Evolutionary conservation across 2,888 invertebrate genomes (phyloP).

Genomic region (Melanostoma scalare): DNA sequence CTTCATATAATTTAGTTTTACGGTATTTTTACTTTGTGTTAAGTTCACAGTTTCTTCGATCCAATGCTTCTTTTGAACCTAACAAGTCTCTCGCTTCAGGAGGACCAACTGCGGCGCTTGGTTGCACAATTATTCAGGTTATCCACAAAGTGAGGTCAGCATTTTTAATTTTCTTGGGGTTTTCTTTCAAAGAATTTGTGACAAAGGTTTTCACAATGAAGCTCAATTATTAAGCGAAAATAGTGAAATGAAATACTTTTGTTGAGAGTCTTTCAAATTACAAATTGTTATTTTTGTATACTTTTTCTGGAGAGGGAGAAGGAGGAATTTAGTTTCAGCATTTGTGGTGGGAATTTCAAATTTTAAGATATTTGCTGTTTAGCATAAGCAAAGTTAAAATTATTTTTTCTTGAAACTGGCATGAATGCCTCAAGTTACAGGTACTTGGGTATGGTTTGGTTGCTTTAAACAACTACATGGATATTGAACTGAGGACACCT

Average conservation of each 20-base stretch:
- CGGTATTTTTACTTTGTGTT: constrained; percentile 55
- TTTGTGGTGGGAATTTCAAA: too few species aligned
- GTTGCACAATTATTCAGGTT: constrained; percentile 56
- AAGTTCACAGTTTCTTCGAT: constrained; percentile 66
- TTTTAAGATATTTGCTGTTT: too few species aligned
- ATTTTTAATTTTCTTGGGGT: constrained; percentile 38
- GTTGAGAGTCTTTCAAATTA: not conserved
- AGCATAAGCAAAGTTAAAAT: too few species aligned
- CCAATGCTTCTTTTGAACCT: constrained; percentile 60
- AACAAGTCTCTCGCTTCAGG: constrained; percentile 35
- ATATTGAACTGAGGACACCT: too few species aligned
- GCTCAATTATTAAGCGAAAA: constrained; percentile 2
- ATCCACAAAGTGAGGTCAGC: constrained; percentile 54
- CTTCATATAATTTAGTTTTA: constrained; percentile 38
- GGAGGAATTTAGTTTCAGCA: too few species aligned
- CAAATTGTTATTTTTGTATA: not conserved
- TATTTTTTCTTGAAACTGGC: too few species aligned
- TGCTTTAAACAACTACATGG: too few species aligned
- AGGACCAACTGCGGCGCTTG: constrained; percentile 26
- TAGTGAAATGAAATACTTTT: not conserved
- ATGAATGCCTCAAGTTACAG: too few species aligned
- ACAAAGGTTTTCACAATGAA: constrained; percentile 24
- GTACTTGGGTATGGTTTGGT: too few species aligned
- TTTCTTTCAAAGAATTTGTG: not conserved
- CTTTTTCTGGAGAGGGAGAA: too few species aligned